These are phyloP conservation scores for Sinosuthora webbiana DNA, from an alignment of 2,113 vertebrate genomes.

Conservation along the genomic window DNA sequence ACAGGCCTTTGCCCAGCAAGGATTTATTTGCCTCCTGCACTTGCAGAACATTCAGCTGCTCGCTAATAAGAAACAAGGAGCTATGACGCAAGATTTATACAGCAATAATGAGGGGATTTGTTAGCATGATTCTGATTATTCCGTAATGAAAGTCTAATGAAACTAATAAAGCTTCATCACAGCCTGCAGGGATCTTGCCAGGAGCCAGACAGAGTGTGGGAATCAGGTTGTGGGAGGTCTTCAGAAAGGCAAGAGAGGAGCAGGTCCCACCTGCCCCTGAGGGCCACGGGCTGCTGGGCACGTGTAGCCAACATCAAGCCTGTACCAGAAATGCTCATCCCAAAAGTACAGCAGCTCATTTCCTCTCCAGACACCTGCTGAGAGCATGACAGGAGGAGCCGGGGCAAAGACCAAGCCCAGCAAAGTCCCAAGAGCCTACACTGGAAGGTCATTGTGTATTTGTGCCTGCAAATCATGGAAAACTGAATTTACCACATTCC, in stretches of 20 bases:
- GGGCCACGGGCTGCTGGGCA: neutral
- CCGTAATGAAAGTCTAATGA: constrained; percentile 47
- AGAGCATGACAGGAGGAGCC: neutral
- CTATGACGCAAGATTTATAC: constrained; percentile 5
- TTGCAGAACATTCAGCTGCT: neutral
- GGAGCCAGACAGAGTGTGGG: neutral
- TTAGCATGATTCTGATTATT: constrained; percentile 30
- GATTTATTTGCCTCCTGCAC: neutral
- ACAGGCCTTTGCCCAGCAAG: neutral
- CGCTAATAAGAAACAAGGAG: neutral
- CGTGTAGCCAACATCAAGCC: neutral
- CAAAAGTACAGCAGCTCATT: neutral
- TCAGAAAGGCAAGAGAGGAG: neutral
- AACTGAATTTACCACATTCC: accelerated
- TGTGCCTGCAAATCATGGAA: accelerated
- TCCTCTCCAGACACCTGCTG: neutral
- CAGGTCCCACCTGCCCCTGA: neutral
- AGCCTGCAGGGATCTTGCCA: neutral
- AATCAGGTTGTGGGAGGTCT: neutral
- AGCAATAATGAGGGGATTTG: constrained; percentile 9
- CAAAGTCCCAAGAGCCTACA: neutral
- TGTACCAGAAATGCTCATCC: neutral
- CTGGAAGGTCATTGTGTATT: neutral
- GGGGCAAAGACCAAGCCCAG: neutral
- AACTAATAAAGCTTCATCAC: constrained; percentile 53